Evolutionary conservation across 2,113 vertebrate genomes (phyloP).

Genomic region (Chamaetylas fuelleborni): DNA sequence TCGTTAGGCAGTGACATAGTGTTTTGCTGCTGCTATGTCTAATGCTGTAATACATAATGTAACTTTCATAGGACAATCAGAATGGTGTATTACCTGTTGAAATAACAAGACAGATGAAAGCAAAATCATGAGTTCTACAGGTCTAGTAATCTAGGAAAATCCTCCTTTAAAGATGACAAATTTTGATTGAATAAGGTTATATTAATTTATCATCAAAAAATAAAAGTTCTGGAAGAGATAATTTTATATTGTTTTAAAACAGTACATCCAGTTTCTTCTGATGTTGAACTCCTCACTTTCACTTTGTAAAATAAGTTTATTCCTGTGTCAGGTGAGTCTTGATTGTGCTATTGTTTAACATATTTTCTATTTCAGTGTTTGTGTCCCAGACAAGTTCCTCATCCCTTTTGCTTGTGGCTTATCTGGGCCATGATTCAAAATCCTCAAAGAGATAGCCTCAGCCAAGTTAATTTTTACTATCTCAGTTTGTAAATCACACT

Average conservation of each 20-base stretch:
- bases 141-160: background rate
- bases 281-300: background rate
- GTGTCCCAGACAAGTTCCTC: background rate
- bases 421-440: slow-evolving; percentile 19
- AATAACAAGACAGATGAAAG: background rate
- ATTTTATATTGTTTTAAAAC: background rate
- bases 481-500: slow-evolving; percentile 22
- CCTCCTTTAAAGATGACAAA: background rate
- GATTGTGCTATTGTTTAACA: background rate
- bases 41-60: background rate
- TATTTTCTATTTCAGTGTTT: background rate
- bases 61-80: background rate
- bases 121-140: background rate
- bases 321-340: background rate
- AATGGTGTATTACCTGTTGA: background rate
- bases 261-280: background rate
- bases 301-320: background rate
- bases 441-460: background rate
- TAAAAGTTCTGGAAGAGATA: background rate
- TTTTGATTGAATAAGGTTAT: background rate
- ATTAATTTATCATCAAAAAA: background rate
- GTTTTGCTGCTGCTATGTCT: background rate
- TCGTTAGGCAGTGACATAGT: background rate
- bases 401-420: background rate
- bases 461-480: slow-evolving; percentile 15